Base-by-base conservation (phyloP, 1,140 invertebrate species). In the Uloborus diversus region DNA sequence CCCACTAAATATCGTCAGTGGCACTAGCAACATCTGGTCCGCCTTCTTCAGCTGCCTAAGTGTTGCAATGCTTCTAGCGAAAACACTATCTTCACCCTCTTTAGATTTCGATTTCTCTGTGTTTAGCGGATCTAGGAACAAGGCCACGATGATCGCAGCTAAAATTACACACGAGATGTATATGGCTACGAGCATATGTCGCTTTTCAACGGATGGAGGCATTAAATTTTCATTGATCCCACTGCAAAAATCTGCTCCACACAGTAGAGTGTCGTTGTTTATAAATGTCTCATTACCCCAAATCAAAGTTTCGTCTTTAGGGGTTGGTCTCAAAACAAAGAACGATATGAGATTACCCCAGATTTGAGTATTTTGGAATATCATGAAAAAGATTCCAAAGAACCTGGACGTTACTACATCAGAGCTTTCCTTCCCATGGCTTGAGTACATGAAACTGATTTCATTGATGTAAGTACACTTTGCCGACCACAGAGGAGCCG, bases 331-430 rank as follows among this genome's bases (percentile, higher is more conserved):
- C 25, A 83, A 47, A 47, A 81, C 69, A 20, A 70, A 66, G 37
- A 35, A 98, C n/a, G 96, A 97, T 83, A 98, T 94, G 35, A 98
- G 90, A 88, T 98, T 98, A 85, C 96, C 96, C 94, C 95, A 94
- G 9, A 97, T 91, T 87, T 96, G 94, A 71, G 96, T 94, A 0
- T 94, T 94, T 85, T 99, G 97, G 92, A 97, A 98, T 73, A 96
- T 92, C 80, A 98, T 92, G 89, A 99, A 99, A 91, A 99, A 99
- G 89, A 98, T 94, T 27, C 97, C 97, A 87, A 99, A 99, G 90
- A 98, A 98, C 82, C 94, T 87, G 47, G 96, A 94, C 68, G 98
- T 94, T 81, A 97, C 94, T 5, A 93, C 93, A 85, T 97, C 95
- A 5, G 93, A 91, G 0, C 93, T 90, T 84, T 96, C 84, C 1